Base-by-base conservation (phyloP, 2,113 vertebrate genomes). In the Microtus ochrogaster region DNA sequence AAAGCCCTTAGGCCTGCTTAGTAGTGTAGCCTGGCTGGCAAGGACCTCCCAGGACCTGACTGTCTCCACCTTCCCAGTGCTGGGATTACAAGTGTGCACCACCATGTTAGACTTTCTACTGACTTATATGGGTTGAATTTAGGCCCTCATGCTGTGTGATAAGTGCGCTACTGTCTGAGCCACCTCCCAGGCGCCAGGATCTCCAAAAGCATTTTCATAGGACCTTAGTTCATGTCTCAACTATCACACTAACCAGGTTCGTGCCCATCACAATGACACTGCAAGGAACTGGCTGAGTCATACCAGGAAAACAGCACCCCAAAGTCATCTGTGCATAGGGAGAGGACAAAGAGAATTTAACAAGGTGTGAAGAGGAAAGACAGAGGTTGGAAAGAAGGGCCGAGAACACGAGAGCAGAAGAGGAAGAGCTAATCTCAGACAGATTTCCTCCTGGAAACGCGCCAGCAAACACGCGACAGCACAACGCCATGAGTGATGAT, bases 401-500 rank as follows among this genome's bases (percentile, higher is more conserved):
- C 21, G 68, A 41, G 81, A 44, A 61, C 3, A 8, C 44, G 19
- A 79, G 12, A 13, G 22, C 3, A 74, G 87, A 41, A 68, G 82
- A n/a, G 78, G 84, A 90, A 90, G 70, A 90, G 44, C 52, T 88
- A 61, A 84, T 89, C 19, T 94, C 77, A 66, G 76, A 95, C 58
- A 61, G 58, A 78, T 39, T 90, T 85, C n/a, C 94, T 92, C 47
- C 78, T 81, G 89, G 81, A 92, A 94, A 90, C 26, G 21, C 2
- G 66, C 6, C 66, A 82, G 89, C 61, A 84, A 82, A 26, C 72
- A 16, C 41, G 22, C 16, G 22, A 68, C 52, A 68, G 22, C 52
- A 47, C 30, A 88, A 49, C 19, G 39, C 47, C 68, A 58, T 39
- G 55, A 55, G 66, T 61, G 44, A 77, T 66, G 39, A 73, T 6